Evolutionary conservation across 2,113 vertebrate genomes (phyloP), one percentile per base, ranked within the genome.

Genomic region (Pteronura brasiliensis): DNA sequence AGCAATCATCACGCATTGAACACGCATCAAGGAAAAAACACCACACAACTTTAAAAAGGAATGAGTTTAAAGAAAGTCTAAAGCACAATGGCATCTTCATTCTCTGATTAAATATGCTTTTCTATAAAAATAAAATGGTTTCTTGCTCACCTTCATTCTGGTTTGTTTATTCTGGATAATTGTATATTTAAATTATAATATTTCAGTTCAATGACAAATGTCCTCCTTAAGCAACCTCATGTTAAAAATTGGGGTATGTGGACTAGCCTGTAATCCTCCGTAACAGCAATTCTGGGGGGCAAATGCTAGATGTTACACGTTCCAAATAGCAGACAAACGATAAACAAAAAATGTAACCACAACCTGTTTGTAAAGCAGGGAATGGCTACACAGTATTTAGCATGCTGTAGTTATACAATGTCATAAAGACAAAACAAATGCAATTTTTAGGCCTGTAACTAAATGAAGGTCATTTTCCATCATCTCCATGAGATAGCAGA

Each of bases 391-490:
- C 18, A 63, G 21, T 65, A 94, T 90, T 96, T 94, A 93, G 69
- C 61, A 83, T 80, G 44, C 34, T 61, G 15, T 61, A 94, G 39
- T 77, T 87, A 89, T 25, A 29, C 59, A 94, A 86, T 87, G 59
- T 83, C 49, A 82, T 59, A 92, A 55, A 44, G 49, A 90, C n/a
- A 69, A 90, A 95, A 34, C 4, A 7, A 44, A 93, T 34, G 34
- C 34, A 52, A 88, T 42, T 86, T 95, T 91, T 91, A 55, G 52
- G 20, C 59, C 65, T 47, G n/a, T 82, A 59, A 81, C 4, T 31
- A 96, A 90, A 96, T 29, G 89, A 96, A 80, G 84, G n/a, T 23
- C 92, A 80, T 81, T 76, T 92, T 77, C 59, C 42, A 85, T 85
- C 95, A 65, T 80, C 10, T 88, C n/a, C 25, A 59, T 71, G 52